Base-by-base conservation (phyloP, 2,797 vertebrate species). In the Trachops cirrhosus region DNA sequence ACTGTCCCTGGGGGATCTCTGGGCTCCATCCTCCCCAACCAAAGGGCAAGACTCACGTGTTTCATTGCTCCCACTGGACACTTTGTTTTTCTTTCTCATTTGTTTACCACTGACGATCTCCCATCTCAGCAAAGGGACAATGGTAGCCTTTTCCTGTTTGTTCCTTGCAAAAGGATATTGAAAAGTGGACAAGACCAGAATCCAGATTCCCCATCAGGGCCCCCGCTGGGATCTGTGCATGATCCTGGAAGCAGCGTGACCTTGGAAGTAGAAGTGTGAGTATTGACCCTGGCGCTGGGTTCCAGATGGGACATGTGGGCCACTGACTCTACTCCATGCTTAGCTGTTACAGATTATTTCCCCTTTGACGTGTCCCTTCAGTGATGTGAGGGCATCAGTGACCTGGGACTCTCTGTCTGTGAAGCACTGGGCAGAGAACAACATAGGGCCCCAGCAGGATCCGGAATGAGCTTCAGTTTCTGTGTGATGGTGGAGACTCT, bases 341-440 rank as follows among this genome's bases (percentile, higher is more conserved):
- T n/a, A 39, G 44, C 9, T 34, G 22, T 24, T 64, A 24, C 34
- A 14, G 48, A 8, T 18, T 4, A 41, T 52, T 71, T 52, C 12
- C 9, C 4, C 41, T 52, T 41, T 8, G 9, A 22, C 1, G 1
- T 0, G 15, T 83, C 46, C 83, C 32, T 2, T 80, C 41, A 52
- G 67, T 16, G 29, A 73, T 29, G 14, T 39, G 9, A 94, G 44
- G 41, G 57, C 71, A 59, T 44, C 34, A 78, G 52, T 15, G n/a
- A 34, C 15, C 39, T 22, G 50, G 39, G 64, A 34, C 1, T 62
- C 54, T 18, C 70, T 90, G 50, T 29, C 50, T 77, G 41, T 29
- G 62, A 50, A 70, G 41, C 62, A 12, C 2, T 0, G 1, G n/a
- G n/a, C 6, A 21, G 59, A n/a, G 21, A 34, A 41, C 2, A 6